Evolutionary conservation across 2,113 vertebrate species (phyloP).

Genomic region (Rhinogobius similis): DNA sequence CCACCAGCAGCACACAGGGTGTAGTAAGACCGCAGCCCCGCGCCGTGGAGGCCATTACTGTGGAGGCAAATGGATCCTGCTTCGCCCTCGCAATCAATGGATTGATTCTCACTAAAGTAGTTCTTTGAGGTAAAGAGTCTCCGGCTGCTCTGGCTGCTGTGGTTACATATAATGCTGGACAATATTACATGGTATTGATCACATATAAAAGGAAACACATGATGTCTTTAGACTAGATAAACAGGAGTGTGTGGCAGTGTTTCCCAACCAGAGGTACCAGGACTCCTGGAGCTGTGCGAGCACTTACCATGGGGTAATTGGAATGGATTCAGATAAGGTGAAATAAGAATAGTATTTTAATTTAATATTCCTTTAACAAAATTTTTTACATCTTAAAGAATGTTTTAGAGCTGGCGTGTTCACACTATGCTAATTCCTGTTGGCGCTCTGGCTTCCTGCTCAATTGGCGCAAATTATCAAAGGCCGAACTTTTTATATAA

Average conservation of each 20-base stretch:
- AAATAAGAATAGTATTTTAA: no score
- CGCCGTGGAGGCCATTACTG: conserved; percentile 22
- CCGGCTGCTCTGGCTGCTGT: conserved; percentile 3
- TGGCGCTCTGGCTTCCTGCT: no score
- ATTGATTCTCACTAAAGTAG: conserved; percentile 23
- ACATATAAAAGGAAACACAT: neutral
- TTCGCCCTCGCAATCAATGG: conserved; percentile 30
- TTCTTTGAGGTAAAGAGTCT: conserved; percentile 27
- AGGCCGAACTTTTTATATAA: no score
- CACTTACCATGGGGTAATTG: no score
- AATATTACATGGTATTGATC: conserved; percentile 4
- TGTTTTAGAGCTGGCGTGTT: no score
- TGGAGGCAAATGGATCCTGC: conserved; percentile 29
- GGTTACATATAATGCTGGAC: neutral
- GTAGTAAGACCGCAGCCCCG: conserved; percentile 9
- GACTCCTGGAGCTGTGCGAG: no score
- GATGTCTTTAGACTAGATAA: neutral
- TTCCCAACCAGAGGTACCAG: no score
- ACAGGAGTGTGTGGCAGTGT: neutral
- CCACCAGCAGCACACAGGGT: neutral
- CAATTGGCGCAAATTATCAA: no score
- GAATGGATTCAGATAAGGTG: no score
- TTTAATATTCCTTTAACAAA: no score
- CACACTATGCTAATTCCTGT: no score
- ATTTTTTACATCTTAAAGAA: no score